Percentiles rank a stretch among this genome's conserved stretches.
phyloP scores from a whole-genome alignment of 2,797 vertebrate genomes.

The Sebastes hubbsi region DNA sequence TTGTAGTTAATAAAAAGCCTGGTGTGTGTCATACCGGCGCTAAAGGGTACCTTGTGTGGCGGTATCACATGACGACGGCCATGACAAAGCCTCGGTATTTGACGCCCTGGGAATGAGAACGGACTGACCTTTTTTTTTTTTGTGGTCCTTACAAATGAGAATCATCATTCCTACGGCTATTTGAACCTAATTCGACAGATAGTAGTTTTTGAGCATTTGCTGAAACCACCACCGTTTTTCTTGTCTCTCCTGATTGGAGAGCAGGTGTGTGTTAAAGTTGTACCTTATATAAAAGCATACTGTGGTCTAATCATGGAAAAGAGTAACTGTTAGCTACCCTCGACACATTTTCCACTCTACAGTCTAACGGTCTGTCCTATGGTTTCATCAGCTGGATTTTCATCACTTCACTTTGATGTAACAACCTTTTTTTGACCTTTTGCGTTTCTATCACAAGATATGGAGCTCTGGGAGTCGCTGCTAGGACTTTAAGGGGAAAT shows the following conservation, averaged over 20 bases:
- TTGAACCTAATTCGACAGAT: background rate
- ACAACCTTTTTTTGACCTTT: slow-evolving; percentile 21
- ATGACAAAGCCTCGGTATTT: too few species aligned
- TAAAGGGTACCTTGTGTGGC: too few species aligned
- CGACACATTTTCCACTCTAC: background rate
- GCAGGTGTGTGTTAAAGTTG: background rate
- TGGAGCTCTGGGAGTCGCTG: background rate
- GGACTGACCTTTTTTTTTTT: background rate
- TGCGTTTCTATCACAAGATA: slow-evolving; percentile 14
- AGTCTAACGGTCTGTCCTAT: background rate
- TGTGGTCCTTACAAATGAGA: background rate
- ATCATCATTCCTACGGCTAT: background rate
- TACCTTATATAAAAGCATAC: background rate
- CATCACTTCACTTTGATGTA: slow-evolving; percentile 6
- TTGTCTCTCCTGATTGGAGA: background rate
- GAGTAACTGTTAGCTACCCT: background rate
- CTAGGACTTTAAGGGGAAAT: background rate
- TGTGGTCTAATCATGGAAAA: background rate
- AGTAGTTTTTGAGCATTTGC: background rate
- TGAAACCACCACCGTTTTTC: background rate
- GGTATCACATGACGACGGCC: too few species aligned
- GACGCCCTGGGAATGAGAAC: too few species aligned
- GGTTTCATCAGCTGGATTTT: slow-evolving; percentile 25
- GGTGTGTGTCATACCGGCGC: too few species aligned
- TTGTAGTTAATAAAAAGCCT: too few species aligned